Evolutionary conservation across 2,113 vertebrate species (phyloP).

Genomic region (Oreochromis tanganicae): DNA sequence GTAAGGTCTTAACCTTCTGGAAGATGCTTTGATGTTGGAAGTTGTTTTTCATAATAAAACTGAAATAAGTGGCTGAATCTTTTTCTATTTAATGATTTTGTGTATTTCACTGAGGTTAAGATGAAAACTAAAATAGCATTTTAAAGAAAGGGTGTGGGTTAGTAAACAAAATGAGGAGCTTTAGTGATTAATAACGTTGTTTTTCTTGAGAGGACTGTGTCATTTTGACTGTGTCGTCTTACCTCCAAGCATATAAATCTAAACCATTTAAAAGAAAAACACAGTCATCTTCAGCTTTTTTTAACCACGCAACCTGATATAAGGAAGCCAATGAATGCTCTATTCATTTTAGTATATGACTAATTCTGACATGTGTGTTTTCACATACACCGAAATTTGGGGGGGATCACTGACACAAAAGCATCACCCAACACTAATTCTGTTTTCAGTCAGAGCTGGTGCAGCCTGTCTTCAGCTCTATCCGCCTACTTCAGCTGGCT

Average conservation of each 20-base stretch:
- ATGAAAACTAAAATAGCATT: background rate
- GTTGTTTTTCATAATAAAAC: background rate
- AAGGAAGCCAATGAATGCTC: background rate
- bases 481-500: constrained; percentile 17
- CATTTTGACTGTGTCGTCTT: background rate
- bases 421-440: background rate
- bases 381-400: background rate
- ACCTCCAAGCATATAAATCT: background rate
- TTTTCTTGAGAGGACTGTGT: background rate
- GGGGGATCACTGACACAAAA: background rate
- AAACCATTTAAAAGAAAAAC: background rate
- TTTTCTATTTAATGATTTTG: background rate
- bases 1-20: background rate
- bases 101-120: background rate
- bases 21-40: background rate
- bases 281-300: background rate
- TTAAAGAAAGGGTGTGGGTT: background rate
- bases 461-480: constrained; percentile 13
- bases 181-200: background rate
- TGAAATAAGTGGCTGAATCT: background rate
- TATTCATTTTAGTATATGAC: background rate
- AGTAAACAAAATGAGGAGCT: background rate
- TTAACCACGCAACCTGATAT: background rate
- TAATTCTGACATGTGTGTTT: background rate
- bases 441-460: background rate